Evolutionary conservation across 53 echinoderm and acorn worm genomes (phyloP), one percentile per base, ranked within the genome.

Genomic region (Patiria pectinifera): DNA sequence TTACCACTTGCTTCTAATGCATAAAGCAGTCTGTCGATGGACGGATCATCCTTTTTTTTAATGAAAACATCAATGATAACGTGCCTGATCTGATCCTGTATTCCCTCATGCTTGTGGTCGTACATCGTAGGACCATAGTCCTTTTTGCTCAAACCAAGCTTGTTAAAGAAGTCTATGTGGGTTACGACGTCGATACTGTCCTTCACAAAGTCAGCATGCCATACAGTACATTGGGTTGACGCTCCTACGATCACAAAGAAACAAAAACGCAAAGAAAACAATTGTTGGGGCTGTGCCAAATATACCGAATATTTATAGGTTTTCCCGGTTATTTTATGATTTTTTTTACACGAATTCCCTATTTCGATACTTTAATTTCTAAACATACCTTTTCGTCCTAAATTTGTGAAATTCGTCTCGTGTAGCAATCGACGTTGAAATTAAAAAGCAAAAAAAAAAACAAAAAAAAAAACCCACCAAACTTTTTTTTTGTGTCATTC

Each of bases 121-220:
- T 11, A 14, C 16, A 13, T 6, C 47, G 45, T 21, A 2, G 11
- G 43, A 5, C 35, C 69, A 19, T 69, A 16, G 16, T 45, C 43
- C 0, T 70, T 85, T 4, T 16, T 11, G 18, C 45, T 45, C 44
- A 85, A 10, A 2, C 60, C 60, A 9, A 85, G 70, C 46, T 85
- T 85, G 70, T 35, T 19, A 69, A 69, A 85, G 45, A 85, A 45
- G 85, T 66, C 85, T 45, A 4, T 4, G 16, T 18, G 69, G 4
- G 12, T 85, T 18, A 24, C 18, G 46, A 45, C 2, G 69, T 4
- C 10, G 70, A 85, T 85, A 3, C 63, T 69, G 21, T 66, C 69
- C 21, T 66, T 85, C 10, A 85, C 85, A 69, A 85, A 85, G 45
- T 85, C 70, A 6, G 69, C 13, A 58, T 85, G 85, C 2, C 5